phyloP scores from a whole-genome alignment of 2,113 vertebrate genomes.

The Melospiza georgiana region DNA sequence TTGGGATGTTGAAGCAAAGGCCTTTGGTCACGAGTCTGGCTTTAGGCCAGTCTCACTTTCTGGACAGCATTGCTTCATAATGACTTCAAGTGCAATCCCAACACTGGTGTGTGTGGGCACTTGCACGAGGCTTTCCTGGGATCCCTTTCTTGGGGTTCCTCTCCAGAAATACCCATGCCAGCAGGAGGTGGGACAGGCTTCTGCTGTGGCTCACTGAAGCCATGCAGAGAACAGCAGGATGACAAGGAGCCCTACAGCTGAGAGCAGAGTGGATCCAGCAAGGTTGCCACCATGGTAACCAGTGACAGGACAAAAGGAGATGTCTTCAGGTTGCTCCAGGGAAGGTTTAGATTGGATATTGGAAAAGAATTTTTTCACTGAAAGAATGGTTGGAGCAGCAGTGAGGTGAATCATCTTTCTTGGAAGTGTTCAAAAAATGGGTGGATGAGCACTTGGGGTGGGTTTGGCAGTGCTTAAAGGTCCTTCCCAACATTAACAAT shows the following conservation, averaged over 20 bases:
- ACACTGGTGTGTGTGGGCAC: neutral
- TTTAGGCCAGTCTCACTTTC: neutral
- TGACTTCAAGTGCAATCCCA: neutral
- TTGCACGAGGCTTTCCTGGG: fast-evolving
- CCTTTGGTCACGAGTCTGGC: neutral
- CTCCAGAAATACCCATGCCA: fast-evolving
- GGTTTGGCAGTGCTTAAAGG: neutral
- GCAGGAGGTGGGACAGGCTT: neutral
- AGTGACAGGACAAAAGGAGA: neutral
- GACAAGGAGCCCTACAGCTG: neutral
- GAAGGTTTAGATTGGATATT: neutral
- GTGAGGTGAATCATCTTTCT: neutral
- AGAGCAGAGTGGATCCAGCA: neutral
- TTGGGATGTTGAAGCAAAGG: neutral
- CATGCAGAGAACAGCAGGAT: neutral
- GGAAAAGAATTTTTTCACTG: neutral
- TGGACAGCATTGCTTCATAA: neutral
- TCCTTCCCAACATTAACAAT: neutral
- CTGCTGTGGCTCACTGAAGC: neutral
- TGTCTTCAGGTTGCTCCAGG: neutral
- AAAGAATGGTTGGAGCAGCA: neutral
- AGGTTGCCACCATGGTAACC: neutral
- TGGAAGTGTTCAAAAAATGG: neutral
- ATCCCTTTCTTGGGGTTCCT: neutral
- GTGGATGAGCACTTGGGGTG: neutral